Evolutionary conservation across 2,888 invertebrate species (phyloP), one percentile per base, ranked within the genome.

Genomic region (Catocala nupta): DNA sequence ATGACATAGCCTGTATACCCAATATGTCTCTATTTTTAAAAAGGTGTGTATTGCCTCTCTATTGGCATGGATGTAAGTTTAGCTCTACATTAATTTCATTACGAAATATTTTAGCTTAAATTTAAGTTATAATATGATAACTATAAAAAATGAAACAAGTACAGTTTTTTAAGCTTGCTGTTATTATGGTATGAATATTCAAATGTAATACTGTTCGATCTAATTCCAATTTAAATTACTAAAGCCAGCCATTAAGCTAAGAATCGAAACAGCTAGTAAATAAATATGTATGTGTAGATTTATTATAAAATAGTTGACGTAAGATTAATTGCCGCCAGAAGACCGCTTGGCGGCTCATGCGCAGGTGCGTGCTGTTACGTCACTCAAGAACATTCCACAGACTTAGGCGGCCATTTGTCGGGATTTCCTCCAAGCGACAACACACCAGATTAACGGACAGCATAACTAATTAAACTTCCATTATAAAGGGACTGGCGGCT

Each of bases 281-380:
- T 56, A 56, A 25, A 13, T 73, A 75, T 60, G 50, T 63, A 68
- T 63, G 65, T 64, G 73, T 80, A 79, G 73, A 81, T 78, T 79
- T 63, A 71, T 78, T 81, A 82, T 82, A 80, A 82, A 81, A 90
- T 88, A 86, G 85, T 84, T 86, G 82, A 84, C 82, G 71, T 76
- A 82, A 85, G 81, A 87, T 87, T 90, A 89, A 89, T 90, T 83
- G 87, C 77, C 75, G 75, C 73, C 73, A 76, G 85, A 90, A 91
- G 91, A 91, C 90, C 78, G 91, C 89, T 84, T 89, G 91, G 90
- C 92, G 87, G 80, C 89, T 86, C 81, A 75, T 76, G 83, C 85
- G 82, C 87, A 82, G 83, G 90, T 90, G 90, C 82, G 83, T 70
- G 25, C 25, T 56, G 61, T 70, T 73, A 62, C 69, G 79, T 91